Percentiles rank a stretch among this genome's conserved stretches.
phyloP scores from a whole-genome alignment of 2,888 invertebrate species.

The Coenonympha arcania region DNA sequence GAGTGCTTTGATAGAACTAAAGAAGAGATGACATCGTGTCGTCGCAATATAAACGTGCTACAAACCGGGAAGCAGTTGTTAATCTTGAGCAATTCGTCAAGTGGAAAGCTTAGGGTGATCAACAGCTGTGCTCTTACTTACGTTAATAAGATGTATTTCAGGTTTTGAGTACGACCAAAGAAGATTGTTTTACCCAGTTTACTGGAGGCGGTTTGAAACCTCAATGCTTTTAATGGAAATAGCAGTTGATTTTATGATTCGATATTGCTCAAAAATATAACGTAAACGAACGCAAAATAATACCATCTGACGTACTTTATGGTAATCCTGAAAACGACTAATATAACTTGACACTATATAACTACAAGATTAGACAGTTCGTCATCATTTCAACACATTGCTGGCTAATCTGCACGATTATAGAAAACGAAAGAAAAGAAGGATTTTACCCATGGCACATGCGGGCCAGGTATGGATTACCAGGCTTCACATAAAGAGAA shows the following conservation, averaged over 20 bases:
- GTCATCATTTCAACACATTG: too few relatives aligned
- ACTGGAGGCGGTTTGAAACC: constrained; percentile 1
- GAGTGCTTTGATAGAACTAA: not conserved
- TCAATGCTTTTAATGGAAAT: constrained; percentile 6
- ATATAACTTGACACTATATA: too few relatives aligned
- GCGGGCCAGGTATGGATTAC: too few relatives aligned
- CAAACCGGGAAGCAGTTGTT: constrained; percentile 34
- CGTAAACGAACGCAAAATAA: too few relatives aligned
- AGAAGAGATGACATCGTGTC: not conserved
- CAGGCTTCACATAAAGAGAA: too few relatives aligned
- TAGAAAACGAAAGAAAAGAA: too few relatives aligned
- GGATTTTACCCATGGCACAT: too few relatives aligned
- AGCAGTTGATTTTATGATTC: not conserved
- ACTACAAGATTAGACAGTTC: too few relatives aligned
- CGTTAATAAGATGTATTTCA: constrained; percentile 28
- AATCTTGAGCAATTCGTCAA: constrained; percentile 51
- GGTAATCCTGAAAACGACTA: too few relatives aligned
- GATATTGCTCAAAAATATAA: too few relatives aligned
- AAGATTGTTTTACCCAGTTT: constrained; percentile 19
- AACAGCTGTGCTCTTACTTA: constrained; percentile 33
- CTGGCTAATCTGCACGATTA: too few relatives aligned
- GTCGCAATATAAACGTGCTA: constrained; percentile 23
- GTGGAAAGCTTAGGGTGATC: constrained; percentile 38
- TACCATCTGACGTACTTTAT: too few relatives aligned
- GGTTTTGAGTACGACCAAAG: constrained; percentile 23